These are phyloP conservation scores for Scyliorhinus canicula DNA, from an alignment of 2,797 vertebrate species.

Conservation along the genomic window DNA sequence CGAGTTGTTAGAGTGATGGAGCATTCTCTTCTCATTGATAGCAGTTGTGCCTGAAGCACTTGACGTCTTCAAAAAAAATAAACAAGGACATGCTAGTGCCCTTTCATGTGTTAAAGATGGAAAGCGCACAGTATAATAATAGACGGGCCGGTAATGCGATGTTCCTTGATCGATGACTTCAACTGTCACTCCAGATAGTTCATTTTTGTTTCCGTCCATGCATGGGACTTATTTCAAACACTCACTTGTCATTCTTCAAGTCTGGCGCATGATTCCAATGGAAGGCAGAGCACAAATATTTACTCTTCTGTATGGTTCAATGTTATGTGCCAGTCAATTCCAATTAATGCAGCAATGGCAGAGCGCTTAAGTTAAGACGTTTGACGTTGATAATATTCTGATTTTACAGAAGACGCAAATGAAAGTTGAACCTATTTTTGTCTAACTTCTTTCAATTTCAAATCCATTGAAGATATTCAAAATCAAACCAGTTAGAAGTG, in stretches of 20 bases:
- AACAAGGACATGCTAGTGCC: conserved; percentile 7
- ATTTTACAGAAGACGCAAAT: neutral
- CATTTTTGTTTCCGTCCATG: conserved; percentile 19
- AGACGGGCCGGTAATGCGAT: conserved; percentile 4
- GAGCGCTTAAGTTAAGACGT: neutral
- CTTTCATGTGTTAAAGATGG: conserved; percentile 37
- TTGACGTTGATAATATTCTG: neutral
- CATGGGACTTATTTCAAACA: conserved; percentile 20
- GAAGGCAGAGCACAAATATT: neutral
- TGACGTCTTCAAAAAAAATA: neutral
- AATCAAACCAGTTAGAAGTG: neutral
- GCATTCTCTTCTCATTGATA: neutral
- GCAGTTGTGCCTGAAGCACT: conserved; percentile 29
- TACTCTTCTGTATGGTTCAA: neutral
- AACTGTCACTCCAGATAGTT: conserved; percentile 34
- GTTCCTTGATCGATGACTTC: conserved; percentile 30
- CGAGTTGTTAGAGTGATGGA: neutral
- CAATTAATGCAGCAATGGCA: neutral
- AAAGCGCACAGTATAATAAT: neutral
- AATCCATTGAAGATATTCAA: neutral
- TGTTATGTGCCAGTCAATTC: neutral
- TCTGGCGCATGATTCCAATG: neutral
- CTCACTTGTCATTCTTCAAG: neutral
- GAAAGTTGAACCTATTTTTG: neutral
- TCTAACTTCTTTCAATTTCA: neutral